Base-by-base conservation (phyloP, 2,113 vertebrate species). In the Phrynosoma platyrhinos region DNA sequence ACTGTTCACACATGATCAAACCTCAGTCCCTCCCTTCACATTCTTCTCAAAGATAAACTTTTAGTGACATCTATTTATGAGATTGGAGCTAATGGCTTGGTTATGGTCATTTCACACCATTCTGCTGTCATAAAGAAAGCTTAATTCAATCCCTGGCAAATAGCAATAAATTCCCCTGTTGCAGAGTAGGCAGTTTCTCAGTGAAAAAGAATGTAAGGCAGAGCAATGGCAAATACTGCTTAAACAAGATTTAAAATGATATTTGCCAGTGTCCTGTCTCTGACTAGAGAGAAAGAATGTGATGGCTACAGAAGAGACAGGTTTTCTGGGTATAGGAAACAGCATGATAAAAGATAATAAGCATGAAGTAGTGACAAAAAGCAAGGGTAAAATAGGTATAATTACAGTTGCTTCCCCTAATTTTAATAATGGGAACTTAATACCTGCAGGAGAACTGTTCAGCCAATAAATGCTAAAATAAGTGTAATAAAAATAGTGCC, bases 1-100 rank as follows among this genome's bases (percentile, higher is more conserved):
- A 1, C 2, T 79, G 83, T 86, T 91, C 77, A 87, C 27, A 52
- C 87, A 87, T 88, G 91, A 85, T 91, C 75, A 93, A 25, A 32
- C 12, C 30, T n/a, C 69, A n/a, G 30, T 8, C 69, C 20, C 23
- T 5, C 23, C 64, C 4, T 18, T 6, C 25, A 47, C 30, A 30
- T 53, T 55, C 30, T 53, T 55, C 30, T 72, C 40, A 84, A 55
- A n/a, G 30, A 72, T 52, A 72, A 55, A 27, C 18, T 53, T 53
- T 72, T 32, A 53, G 68, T 53, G 68, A 32, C 47, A 84, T 84
- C 68, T 72, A 72, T 84, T 55, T 84, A 84, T 36, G 30, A 91
- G 87, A 1, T 55, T 3, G n/a, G 52, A 55, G 82, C n/a, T 83
- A 72, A 83, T 83, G 82, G 66, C 68, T 83, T 83, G 68, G 82